Base-by-base conservation (phyloP, 2,113 vertebrate species). In the Tragelaphus scriptus region DNA sequence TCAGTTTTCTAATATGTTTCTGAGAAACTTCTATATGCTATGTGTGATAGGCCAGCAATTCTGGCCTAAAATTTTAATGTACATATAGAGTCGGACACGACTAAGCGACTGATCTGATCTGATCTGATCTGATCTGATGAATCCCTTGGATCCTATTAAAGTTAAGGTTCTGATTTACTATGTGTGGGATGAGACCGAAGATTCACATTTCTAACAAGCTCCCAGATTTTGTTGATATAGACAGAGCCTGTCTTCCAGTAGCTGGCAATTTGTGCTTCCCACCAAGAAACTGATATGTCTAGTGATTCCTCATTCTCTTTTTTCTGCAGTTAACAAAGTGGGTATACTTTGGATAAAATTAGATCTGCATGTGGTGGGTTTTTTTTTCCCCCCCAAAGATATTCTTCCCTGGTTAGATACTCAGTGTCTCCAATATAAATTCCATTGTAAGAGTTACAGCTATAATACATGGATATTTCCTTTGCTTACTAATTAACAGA, bases 401-500 rank as follows among this genome's bases (percentile, higher is more conserved):
- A 51, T 65, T 90, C 92, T 88, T 32, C 17, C 84, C 77, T 79
- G 12, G 12, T 85, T 90, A 92, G 49, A 36, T 77, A 91, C 7
- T 91, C n/a, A 32, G 15, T 92, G 94, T 85, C 85, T 97, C 58
- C 19, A 30, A 55, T 17, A 75, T 58, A 85, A 95, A 80, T 91
- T 44, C 23, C 14, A 53, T 93, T 85, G 28, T 55, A 81, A 81
- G 11, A 68, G 32, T 71, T 90, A 59, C 10, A 75, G 40, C 56
- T 95, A 1, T 49, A 79, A 86, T 36, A 68, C n/a, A 85, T 56
- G 94, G 85, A 59, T 96, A 85, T 40, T 90, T 81, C 47, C 36
- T 28, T 79, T 85, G 56, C 68, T 85, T 96, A 81, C 51, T 95
- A 95, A 94, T 94, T 90, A 95, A 89, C 58, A 96, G 47, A 55